A percentile compares a stretch with the other conserved stretches of the same genome.
Conservation (phyloP, 2,113 vertebrate species). For the Tragulus kanchil region DNA sequence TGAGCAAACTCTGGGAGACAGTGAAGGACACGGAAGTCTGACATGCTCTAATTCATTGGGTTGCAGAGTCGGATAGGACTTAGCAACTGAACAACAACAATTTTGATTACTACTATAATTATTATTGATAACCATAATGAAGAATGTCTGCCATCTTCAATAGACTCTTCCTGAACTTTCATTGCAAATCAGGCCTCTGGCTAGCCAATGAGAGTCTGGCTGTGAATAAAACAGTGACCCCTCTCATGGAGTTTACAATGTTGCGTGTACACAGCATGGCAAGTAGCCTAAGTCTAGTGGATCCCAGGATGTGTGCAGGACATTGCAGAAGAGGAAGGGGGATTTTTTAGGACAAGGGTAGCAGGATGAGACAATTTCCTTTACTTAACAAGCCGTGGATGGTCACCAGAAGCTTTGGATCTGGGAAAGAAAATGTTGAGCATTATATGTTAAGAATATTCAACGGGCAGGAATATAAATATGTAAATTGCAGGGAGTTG, state of each 20-base stretch:
- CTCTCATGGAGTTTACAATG: not conserved
- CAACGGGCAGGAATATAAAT: not conserved
- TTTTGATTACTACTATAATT: not conserved
- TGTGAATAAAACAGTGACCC: not conserved
- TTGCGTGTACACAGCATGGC: not conserved
- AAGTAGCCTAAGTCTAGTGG: not conserved
- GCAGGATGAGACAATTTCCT: not conserved
- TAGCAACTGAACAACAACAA: no score
- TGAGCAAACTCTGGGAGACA: no score
- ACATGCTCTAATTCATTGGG: no score
- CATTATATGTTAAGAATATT: not conserved
- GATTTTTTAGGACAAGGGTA: not conserved
- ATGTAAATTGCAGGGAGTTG: not conserved
- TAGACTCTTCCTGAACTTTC: not conserved
- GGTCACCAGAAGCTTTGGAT: not conserved
- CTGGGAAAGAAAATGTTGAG: not conserved
- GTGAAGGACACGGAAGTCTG: no score
- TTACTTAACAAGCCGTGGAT: not conserved
- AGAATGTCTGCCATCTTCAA: not conserved
- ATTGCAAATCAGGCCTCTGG: not conserved
- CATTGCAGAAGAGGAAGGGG: not conserved
- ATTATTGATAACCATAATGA: not conserved
- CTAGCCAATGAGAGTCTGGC: not conserved
- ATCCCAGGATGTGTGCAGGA: not conserved
- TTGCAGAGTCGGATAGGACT: no score